Evolutionary conservation across 2,797 vertebrate genomes (phyloP).

Genomic region (Muscicapa striata): DNA sequence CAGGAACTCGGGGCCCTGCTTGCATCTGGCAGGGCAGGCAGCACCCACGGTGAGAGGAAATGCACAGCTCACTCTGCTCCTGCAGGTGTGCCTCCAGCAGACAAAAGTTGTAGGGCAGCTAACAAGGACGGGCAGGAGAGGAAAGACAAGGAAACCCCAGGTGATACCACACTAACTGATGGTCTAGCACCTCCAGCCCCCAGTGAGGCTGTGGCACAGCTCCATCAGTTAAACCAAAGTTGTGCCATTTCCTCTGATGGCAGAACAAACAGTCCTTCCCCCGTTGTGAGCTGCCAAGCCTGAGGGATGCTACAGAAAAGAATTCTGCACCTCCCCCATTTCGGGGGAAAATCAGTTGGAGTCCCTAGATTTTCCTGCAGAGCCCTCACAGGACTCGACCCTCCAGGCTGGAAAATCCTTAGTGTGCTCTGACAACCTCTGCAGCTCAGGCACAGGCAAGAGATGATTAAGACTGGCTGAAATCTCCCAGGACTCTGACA

Average conservation of each 20-base stretch:
- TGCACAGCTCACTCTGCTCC: not conserved
- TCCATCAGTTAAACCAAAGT: slow-evolving; percentile 10
- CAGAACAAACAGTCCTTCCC: not conserved
- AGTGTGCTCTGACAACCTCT: slow-evolving; percentile 39
- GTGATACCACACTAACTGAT: not conserved
- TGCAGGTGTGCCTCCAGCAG: slow-evolving; percentile 19
- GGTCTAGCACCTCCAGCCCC: not conserved
- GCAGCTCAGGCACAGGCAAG: slow-evolving; percentile 47
- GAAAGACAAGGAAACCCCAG: not conserved
- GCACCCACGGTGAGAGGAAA: not conserved
- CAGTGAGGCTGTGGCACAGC: rapidly evolving
- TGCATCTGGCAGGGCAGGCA: not conserved
- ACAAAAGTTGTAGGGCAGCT: not conserved
- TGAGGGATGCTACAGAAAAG: not conserved
- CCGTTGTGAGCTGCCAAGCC: rapidly evolving
- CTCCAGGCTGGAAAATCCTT: slow-evolving; percentile 34
- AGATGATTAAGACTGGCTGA: slow-evolving; percentile 63
- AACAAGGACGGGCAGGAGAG: not conserved
- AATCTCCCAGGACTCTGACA: slow-evolving; percentile 46
- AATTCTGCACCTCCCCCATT: not conserved
- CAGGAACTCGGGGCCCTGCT: not conserved
- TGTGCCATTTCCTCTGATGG: not conserved
- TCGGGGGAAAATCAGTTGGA: not conserved
- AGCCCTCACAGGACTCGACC: not conserved
- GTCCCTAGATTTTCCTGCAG: not conserved